A percentile compares a stretch with the other conserved stretches of the same genome.
phyloP scores from a whole-genome alignment of 2,888 invertebrate genomes.

The Diarsia mendica region DNA sequence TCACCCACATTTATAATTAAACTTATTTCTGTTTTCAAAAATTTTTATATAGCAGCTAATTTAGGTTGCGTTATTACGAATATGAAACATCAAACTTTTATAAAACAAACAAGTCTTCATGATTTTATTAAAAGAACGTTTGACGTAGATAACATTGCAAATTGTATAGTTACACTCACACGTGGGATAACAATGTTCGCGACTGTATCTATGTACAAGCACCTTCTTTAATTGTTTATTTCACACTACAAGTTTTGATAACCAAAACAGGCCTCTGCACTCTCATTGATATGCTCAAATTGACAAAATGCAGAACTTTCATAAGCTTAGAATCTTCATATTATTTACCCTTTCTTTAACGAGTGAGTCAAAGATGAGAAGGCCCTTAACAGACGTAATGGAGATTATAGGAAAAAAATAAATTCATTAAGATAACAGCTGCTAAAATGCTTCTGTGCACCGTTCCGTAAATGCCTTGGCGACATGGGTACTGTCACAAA shows the following conservation, averaged over 20 bases:
- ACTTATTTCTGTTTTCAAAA: constrained; percentile 43
- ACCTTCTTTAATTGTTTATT: constrained; percentile 6
- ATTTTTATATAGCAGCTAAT: constrained; percentile 42
- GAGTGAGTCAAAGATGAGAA: not conserved
- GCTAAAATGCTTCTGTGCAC: not conserved
- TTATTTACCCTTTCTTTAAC: not conserved
- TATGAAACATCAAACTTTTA: constrained; percentile 52
- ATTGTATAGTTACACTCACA: constrained; percentile 20
- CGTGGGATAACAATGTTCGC: constrained; percentile 19
- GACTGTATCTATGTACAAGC: not conserved
- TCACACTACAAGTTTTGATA: not conserved
- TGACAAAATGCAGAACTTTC: not conserved
- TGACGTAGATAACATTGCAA: constrained; percentile 40
- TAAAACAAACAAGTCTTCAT: constrained; percentile 55
- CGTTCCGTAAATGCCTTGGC: not conserved
- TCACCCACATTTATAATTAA: constrained; percentile 16
- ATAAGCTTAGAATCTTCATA: not conserved
- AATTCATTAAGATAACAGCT: not conserved
- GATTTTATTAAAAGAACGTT: constrained; percentile 54
- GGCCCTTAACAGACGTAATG: not conserved
- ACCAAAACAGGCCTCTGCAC: not conserved
- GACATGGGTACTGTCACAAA: not conserved
- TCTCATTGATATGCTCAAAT: not conserved
- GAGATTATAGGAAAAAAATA: not conserved
- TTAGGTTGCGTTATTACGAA: constrained; percentile 51